Evolutionary conservation across 2,888 invertebrate species (phyloP).

Genomic region (Yponomeuta plumbellus): DNA sequence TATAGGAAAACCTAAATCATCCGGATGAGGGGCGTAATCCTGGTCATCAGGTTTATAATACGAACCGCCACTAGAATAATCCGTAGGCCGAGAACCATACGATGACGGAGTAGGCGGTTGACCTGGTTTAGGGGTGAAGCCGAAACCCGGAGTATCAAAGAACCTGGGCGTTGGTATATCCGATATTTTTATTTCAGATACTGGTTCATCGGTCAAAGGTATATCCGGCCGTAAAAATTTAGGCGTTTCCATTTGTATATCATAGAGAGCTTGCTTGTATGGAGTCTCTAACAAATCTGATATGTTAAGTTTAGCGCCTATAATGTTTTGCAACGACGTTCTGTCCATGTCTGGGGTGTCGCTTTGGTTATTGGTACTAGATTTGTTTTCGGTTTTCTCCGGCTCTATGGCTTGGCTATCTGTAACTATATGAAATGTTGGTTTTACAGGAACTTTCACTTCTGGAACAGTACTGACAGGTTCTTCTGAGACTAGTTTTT

Average conservation of each 20-base stretch:
- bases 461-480: neutral
- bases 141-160: conserved; percentile 56
- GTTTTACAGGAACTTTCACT: conserved; percentile 21
- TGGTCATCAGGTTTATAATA: conserved; percentile 80
- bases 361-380: conserved; percentile 35
- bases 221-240: conserved; percentile 67
- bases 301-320: conserved; percentile 63
- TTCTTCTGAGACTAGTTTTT: neutral
- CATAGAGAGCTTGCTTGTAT: conserved; percentile 68
- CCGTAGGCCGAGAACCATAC: conserved; percentile 69
- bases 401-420: conserved; percentile 24
- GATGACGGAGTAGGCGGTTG: conserved; percentile 60
- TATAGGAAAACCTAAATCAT: conserved; percentile 40
- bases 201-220: conserved; percentile 55
- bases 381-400: conserved; percentile 35
- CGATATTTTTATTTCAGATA: conserved; percentile 75
- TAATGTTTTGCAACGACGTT: conserved; percentile 56
- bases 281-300: conserved; percentile 76
- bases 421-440: conserved; percentile 49
- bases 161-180: conserved; percentile 76
- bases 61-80: conserved; percentile 79
- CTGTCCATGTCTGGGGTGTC: conserved; percentile 65
- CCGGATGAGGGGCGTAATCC: conserved; percentile 55
- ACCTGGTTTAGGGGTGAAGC: conserved; percentile 41
- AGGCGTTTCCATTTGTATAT: conserved; percentile 75